Conservation (phyloP, 2,888 invertebrate genomes). For the Peribatodes rhomboidaria region DNA sequence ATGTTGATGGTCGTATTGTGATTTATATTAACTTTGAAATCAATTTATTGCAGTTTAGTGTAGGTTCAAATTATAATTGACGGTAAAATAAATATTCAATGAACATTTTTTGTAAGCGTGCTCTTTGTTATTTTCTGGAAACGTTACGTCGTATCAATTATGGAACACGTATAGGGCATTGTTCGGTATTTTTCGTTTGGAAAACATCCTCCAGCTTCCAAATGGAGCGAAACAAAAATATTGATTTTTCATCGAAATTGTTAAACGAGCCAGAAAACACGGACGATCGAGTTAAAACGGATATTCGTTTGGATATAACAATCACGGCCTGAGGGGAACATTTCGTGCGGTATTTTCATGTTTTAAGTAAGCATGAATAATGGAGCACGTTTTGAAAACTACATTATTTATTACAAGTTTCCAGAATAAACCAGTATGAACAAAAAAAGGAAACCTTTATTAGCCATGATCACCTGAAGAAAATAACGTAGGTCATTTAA, state of each 20-base stretch:
- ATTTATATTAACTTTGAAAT: neutral
- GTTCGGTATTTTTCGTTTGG: slow-evolving; percentile 17
- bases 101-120: neutral
- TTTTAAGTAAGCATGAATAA: too few relatives aligned
- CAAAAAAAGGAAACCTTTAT: too few relatives aligned
- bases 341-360: neutral
- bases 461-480: too few relatives aligned
- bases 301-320: slow-evolving; percentile 63
- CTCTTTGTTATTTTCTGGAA: neutral
- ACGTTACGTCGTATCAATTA: slow-evolving; percentile 3
- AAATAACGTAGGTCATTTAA: too few relatives aligned
- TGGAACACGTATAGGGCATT: slow-evolving; percentile 4
- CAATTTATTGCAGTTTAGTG: neutral
- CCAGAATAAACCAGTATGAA: too few relatives aligned
- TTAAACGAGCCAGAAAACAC: slow-evolving; percentile 70
- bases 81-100: neutral
- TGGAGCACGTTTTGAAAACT: too few relatives aligned
- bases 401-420: too few relatives aligned
- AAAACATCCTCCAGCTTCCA: slow-evolving; percentile 27
- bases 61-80: neutral
- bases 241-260: slow-evolving; percentile 68
- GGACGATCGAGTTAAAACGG: slow-evolving; percentile 57
- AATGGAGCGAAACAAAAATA: slow-evolving; percentile 45
- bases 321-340: slow-evolving; percentile 35
- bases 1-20: neutral